phyloP scores from a whole-genome alignment of 2,888 invertebrate species.

The Pimpla rufipes region DNA sequence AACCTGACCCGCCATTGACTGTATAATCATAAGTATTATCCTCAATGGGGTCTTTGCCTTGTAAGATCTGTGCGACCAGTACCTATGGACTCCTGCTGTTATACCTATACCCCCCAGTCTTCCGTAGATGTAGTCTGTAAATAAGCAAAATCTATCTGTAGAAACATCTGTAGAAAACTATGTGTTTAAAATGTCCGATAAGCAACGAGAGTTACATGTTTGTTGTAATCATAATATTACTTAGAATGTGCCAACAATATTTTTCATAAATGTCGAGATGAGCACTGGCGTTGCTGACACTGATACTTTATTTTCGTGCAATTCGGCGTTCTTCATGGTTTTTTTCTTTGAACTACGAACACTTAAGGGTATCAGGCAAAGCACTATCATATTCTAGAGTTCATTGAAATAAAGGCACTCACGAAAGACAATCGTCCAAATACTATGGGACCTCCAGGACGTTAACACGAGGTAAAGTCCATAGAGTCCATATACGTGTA shows the following conservation, averaged over 20 bases:
- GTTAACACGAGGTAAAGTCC: neutral
- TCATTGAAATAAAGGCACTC: neutral
- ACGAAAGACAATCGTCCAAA: neutral
- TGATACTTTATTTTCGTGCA: too few relatives aligned
- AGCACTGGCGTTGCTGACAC: too few relatives aligned
- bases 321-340: too few relatives aligned
- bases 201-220: neutral
- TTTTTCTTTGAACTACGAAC: too few relatives aligned
- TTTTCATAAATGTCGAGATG: too few relatives aligned
- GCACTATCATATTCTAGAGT: neutral
- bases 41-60: slow-evolving; percentile 97
- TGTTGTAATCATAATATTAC: neutral
- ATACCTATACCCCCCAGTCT: slow-evolving; percentile 95
- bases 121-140: slow-evolving; percentile 1
- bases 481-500: neutral
- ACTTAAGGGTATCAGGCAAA: too few relatives aligned
- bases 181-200: neutral
- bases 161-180: neutral
- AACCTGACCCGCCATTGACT: slow-evolving; percentile 97
- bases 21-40: slow-evolving; percentile 92
- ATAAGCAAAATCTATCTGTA: neutral
- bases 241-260: too few relatives aligned
- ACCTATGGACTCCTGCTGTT: slow-evolving; percentile 98
- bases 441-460: neutral
- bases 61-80: slow-evolving; percentile 98